Base-by-base conservation (phyloP, 2,113 vertebrate species). In the Brevimyrus niger region DNA sequence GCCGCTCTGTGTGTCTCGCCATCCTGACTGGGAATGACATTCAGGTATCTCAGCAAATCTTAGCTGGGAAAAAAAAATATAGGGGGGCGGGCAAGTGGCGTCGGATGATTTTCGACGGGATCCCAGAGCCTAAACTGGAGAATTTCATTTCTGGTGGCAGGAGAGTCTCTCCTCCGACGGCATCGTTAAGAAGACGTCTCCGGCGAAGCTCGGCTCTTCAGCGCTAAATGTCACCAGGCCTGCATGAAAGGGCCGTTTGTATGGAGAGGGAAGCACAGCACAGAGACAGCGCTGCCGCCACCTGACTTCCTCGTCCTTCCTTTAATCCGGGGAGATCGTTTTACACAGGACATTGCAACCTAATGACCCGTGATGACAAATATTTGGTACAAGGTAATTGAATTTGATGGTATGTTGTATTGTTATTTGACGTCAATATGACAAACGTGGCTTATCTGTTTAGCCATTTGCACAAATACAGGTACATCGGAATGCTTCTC, bases 321-420 rank as follows among this genome's bases (percentile, higher is more conserved):
- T 42, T 65, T 58, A 31, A 73, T 50, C 47, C 10, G 4, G 11
- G 31, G n/a, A 42, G 61, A 69, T 84, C 11, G 8, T 27, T 69
- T 87, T 61, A 87, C 86, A 69, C 89, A 89, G 58, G 61, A 87
- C 51, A 73, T 27, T 50, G 58, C 42, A 27, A 42, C n/a, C 35
- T 65, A 86, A 31, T 86, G 50, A 53, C 85, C 19, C 19, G 17
- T 4, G 53, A 58, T n/a, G 35, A 87, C 10, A 87, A 61, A 87
- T 87, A 61, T 87, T 48, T 87, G 86, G 21, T 87, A 9, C 8
- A 38, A 31, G 6, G 21, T 21, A 38, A 87, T 51, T 87, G 27
- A 17, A 17, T 38, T 38, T 35, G 3, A 51, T 53, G 46, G 23
- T 10, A 8, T n/a, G 44, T 85, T 80, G 42, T 5, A 35, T 46